phyloP scores from a whole-genome alignment of 2,888 invertebrate genomes.

The Eumerus sabulonum region DNA sequence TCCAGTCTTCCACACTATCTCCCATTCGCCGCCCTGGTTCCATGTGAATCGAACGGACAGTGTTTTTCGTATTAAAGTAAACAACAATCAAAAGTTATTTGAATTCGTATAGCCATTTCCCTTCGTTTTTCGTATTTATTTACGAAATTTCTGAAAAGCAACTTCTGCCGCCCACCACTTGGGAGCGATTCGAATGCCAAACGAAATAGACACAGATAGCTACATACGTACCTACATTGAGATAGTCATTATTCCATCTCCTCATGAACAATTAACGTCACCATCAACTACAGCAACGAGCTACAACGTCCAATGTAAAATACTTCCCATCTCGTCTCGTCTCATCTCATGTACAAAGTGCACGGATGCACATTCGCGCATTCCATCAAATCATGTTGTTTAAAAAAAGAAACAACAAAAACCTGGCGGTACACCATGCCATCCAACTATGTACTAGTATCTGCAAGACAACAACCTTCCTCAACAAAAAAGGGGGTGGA shows the following conservation, averaged over 20 bases:
- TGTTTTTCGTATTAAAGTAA: too few relatives aligned
- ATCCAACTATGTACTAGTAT: slow-evolving; percentile 1
- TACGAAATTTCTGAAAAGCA: too few relatives aligned
- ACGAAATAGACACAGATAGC: not conserved
- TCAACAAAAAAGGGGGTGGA: slow-evolving; percentile 68
- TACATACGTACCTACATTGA: slow-evolving; percentile 9
- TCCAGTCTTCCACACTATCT: too few relatives aligned
- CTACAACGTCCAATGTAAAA: too few relatives aligned
- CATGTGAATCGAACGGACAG: too few relatives aligned
- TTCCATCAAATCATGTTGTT: slow-evolving; percentile 41
- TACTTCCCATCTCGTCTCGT: slow-evolving; percentile 11
- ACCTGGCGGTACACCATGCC: slow-evolving; percentile 51
- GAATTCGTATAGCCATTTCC: too few relatives aligned
- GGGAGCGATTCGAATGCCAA: slow-evolving; percentile 41
- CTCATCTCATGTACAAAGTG: not conserved
- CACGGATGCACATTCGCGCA: slow-evolving; percentile 22
- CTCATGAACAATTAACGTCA: slow-evolving; percentile 47
- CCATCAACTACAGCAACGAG: slow-evolving; percentile 11
- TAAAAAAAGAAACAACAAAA: slow-evolving; percentile 9
- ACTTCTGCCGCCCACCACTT: slow-evolving; percentile 33
- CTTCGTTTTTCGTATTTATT: too few relatives aligned
- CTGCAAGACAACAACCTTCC: slow-evolving; percentile 59
- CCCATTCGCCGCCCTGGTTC: too few relatives aligned
- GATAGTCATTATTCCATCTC: slow-evolving; percentile 35
- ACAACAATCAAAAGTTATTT: too few relatives aligned